A percentile compares a stretch with the other conserved stretches of the same genome.
phyloP scores from a whole-genome alignment of 2,888 invertebrate species.

The Coelinius sp. region DNA sequence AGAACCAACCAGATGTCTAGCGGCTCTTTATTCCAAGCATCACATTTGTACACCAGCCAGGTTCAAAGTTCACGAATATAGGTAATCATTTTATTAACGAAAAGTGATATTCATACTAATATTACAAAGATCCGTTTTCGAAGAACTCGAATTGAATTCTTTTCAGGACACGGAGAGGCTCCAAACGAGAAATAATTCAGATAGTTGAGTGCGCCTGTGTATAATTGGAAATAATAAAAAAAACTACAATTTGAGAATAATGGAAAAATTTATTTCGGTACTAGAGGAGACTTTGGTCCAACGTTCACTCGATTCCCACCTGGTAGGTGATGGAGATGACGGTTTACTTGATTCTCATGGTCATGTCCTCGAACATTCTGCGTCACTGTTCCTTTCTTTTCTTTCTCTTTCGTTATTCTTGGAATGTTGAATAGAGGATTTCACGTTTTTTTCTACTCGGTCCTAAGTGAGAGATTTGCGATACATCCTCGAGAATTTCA shows the following conservation, averaged over 20 bases:
- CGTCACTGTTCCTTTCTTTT: constrained; percentile 31
- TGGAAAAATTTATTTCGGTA: background rate
- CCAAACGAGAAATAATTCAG: constrained; percentile 65
- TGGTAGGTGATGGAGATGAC: constrained; percentile 10
- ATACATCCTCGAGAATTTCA: background rate
- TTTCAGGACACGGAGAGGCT: constrained; percentile 64
- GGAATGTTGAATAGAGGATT: constrained; percentile 2
- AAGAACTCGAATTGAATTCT: background rate
- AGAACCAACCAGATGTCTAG: constrained; percentile 63
- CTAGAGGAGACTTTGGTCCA: background rate
- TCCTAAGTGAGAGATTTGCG: constrained; percentile 20
- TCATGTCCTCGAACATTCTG: constrained; percentile 28
- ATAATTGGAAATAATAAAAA: constrained; percentile 42
- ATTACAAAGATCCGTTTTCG: too few species aligned
- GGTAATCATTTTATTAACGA: constrained; percentile 50
- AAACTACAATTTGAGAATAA: background rate
- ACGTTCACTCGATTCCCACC: background rate
- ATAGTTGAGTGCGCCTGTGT: constrained; percentile 68
- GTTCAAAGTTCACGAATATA: constrained; percentile 67
- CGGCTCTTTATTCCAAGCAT: constrained; percentile 59
- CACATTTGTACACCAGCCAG: constrained; percentile 64
- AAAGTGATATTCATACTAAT: too few species aligned
- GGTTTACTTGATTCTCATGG: constrained; percentile 26
- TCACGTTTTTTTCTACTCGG: constrained; percentile 10
- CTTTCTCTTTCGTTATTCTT: background rate